Evolutionary conservation across 2,888 invertebrate species (phyloP).

Genomic region (Campaea margaritaria): DNA sequence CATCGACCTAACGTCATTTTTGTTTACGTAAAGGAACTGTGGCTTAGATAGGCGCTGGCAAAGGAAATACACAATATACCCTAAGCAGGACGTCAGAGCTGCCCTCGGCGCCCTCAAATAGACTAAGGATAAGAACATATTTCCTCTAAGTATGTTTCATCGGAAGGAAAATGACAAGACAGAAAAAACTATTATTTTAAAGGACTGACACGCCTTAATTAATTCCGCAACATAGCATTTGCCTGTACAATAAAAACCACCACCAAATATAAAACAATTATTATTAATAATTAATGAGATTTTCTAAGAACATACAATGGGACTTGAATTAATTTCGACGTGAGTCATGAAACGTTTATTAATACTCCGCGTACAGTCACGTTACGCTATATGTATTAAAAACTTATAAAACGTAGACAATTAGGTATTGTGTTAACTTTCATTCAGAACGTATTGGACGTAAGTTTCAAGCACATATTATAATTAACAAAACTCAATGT

Average conservation of each 20-base stretch:
- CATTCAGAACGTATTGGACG: neutral
- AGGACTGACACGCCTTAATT: neutral
- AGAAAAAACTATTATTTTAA: neutral
- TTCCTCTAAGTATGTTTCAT: too few species aligned
- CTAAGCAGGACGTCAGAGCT: too few species aligned
- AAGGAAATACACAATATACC: too few species aligned
- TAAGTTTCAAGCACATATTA: neutral
- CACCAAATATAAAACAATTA: conserved; percentile 60
- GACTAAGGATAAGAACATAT: too few species aligned
- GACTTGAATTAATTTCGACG: conserved; percentile 51
- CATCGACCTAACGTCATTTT: too few species aligned
- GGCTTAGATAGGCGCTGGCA: too few species aligned
- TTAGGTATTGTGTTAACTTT: conserved; percentile 12
- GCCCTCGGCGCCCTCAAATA: too few species aligned
- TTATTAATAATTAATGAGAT: conserved; percentile 77
- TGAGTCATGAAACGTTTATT: conserved; percentile 32
- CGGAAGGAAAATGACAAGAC: neutral
- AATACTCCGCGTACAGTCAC: neutral
- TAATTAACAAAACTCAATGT: conserved; percentile 4
- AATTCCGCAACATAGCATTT: conserved; percentile 30
- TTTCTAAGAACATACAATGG: conserved; percentile 63
- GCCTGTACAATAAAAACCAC: conserved; percentile 45
- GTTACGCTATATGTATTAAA: neutral
- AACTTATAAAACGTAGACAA: conserved; percentile 1
- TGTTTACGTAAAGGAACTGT: too few species aligned